phyloP scores from a whole-genome alignment of 2,113 vertebrate genomes.

The Leptobrachium ailaonicum region DNA sequence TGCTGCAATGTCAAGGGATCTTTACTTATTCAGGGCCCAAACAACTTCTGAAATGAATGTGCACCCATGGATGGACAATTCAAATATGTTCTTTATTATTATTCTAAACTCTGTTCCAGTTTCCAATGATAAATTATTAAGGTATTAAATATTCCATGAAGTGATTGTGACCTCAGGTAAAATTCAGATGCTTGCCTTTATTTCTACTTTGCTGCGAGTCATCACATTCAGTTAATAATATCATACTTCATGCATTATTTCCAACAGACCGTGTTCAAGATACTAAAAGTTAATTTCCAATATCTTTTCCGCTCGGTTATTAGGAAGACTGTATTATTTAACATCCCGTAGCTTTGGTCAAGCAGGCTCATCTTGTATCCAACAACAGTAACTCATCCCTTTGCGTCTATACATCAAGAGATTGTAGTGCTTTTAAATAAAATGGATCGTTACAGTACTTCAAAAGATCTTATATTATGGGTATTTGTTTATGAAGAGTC shows the following conservation, averaged over 20 bases:
- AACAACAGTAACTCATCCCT: neutral
- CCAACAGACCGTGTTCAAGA: constrained; percentile 43
- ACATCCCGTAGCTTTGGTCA: neutral
- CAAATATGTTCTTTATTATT: constrained; percentile 29
- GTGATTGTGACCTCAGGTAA: constrained; percentile 57
- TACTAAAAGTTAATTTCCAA: constrained; percentile 52
- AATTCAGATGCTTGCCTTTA: constrained; percentile 51
- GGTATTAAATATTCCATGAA: constrained; percentile 56
- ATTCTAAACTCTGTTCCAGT: constrained; percentile 51
- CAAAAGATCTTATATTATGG: too few species aligned
- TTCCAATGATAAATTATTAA: constrained; percentile 53
- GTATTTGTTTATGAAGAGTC: too few species aligned
- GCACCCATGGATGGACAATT: constrained; percentile 14
- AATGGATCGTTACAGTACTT: neutral
- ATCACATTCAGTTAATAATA: constrained; percentile 50
- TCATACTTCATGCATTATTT: constrained; percentile 56
- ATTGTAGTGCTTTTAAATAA: neutral
- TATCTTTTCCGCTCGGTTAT: constrained; percentile 54
- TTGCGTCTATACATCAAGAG: neutral
- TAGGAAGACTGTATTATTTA: constrained; percentile 47
- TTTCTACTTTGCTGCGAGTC: constrained; percentile 51
- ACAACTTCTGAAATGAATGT: constrained; percentile 3
- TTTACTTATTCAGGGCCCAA: too few species aligned
- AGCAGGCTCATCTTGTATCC: constrained; percentile 7
- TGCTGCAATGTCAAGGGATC: too few species aligned